phyloP scores from a whole-genome alignment of 2,113 vertebrate species.

The Anolis sagrei region DNA sequence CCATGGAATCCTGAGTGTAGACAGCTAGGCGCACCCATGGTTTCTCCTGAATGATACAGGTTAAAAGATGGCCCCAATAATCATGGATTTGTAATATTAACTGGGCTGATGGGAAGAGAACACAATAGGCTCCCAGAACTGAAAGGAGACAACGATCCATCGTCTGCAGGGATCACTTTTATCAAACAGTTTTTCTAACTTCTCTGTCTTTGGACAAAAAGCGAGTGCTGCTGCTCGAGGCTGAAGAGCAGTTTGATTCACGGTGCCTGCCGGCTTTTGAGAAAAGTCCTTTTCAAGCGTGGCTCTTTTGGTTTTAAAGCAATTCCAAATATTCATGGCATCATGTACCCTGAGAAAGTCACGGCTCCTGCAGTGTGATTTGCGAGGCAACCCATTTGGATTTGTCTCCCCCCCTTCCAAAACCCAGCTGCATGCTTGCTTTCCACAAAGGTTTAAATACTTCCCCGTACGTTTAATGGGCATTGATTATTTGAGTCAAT shows the following conservation, averaged over 20 bases:
- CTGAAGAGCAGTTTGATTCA: not conserved
- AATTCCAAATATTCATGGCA: not conserved
- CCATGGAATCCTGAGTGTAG: too few species aligned
- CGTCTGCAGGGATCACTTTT: not conserved
- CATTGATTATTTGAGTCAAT: not conserved
- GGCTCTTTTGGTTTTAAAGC: not conserved
- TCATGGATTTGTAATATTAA: not conserved
- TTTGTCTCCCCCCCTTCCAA: not conserved
- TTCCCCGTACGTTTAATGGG: not conserved
- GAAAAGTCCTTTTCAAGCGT: not conserved
- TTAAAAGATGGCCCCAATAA: not conserved
- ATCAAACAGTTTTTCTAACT: not conserved
- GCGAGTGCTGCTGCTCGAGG: not conserved
- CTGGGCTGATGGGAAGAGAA: not conserved
- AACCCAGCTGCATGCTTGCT: not conserved
- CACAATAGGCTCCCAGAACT: not conserved
- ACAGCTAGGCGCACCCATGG: too few species aligned
- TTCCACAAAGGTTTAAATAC: not conserved
- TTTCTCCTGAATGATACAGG: not conserved
- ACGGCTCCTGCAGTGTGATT: not conserved
- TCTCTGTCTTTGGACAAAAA: conserved; percentile 5
- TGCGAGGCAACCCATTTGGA: not conserved
- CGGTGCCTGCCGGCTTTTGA: not conserved
- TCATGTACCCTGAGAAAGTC: not conserved
- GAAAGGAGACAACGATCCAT: not conserved